Evolutionary conservation across 2,888 invertebrate genomes (phyloP).

Genomic region (Agrochola macilenta): DNA sequence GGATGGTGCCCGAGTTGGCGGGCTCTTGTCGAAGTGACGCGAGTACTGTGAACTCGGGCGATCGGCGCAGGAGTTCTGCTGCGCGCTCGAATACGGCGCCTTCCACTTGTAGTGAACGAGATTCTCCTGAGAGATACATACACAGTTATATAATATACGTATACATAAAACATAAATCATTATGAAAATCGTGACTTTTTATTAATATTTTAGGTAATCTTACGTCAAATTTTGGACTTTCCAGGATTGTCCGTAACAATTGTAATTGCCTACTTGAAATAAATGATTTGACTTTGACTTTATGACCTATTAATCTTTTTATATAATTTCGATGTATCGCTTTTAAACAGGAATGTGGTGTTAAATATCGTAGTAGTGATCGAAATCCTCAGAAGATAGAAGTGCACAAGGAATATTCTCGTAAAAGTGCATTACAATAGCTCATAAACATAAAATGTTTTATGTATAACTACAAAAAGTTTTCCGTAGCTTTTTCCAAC

Average conservation of each 20-base stretch:
- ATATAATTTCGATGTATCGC: not conserved
- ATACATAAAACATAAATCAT: not conserved
- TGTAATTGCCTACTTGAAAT: not conserved
- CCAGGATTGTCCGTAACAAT: not conserved
- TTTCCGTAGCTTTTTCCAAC: not conserved
- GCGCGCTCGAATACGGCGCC: slow-evolving; percentile 92
- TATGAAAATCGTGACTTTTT: too few species aligned
- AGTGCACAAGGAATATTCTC: not conserved
- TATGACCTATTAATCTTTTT: not conserved
- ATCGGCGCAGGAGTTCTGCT: slow-evolving; percentile 92
- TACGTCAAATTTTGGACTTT: not conserved
- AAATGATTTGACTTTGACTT: not conserved
- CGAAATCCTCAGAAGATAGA: not conserved
- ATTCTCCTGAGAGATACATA: slow-evolving; percentile 90
- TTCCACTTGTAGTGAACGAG: slow-evolving; percentile 93
- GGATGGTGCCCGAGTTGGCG: slow-evolving; percentile 95
- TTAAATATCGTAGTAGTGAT: not conserved
- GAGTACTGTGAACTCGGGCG: slow-evolving; percentile 95
- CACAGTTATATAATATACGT: slow-evolving; percentile 15
- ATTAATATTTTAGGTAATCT: not conserved
- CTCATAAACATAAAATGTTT: not conserved
- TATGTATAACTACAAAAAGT: not conserved
- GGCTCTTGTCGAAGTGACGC: slow-evolving; percentile 95
- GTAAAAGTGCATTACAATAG: not conserved
- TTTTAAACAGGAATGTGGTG: not conserved